A percentile compares a stretch with the other conserved stretches of the same genome.
Conservation (phyloP, 2,113 vertebrate species). For the Axis porcinus region DNA sequence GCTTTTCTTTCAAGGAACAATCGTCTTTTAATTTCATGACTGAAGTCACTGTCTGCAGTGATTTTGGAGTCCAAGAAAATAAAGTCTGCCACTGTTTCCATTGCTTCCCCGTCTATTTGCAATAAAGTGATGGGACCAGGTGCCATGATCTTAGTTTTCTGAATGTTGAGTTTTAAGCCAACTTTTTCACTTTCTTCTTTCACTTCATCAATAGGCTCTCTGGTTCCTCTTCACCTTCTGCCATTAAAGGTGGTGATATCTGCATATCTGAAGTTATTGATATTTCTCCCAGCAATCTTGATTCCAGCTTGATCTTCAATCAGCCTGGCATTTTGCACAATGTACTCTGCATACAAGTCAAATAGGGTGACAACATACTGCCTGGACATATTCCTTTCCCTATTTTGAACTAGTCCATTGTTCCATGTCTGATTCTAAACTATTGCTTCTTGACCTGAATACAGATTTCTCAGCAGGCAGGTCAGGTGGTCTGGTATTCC, state of each 20-base stretch:
- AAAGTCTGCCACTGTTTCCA: neutral
- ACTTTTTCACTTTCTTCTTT: neutral
- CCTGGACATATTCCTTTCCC: neutral
- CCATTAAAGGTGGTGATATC: neutral
- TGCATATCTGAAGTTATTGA: neutral
- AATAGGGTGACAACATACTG: neutral
- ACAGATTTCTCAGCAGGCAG: neutral
- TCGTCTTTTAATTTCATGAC: neutral
- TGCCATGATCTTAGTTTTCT: neutral
- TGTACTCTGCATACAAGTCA: neutral
- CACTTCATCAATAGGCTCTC: neutral
- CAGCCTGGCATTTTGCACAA: rapidly evolving
- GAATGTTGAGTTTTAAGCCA: neutral
- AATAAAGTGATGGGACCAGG: neutral
- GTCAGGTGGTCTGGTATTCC: neutral
- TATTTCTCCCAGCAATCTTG: neutral
- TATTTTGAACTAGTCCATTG: neutral
- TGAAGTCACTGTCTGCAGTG: neutral
- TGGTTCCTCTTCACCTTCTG: neutral
- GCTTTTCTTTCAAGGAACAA: neutral
- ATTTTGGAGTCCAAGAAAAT: neutral
- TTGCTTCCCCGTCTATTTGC: neutral
- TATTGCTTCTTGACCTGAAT: neutral
- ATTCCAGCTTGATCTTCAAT: neutral
- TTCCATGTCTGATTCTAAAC: neutral